Percentiles rank a stretch among this genome's conserved stretches.
Evolutionary conservation across 2,888 invertebrate genomes (phyloP).

Genomic region (Carcina quercana): DNA sequence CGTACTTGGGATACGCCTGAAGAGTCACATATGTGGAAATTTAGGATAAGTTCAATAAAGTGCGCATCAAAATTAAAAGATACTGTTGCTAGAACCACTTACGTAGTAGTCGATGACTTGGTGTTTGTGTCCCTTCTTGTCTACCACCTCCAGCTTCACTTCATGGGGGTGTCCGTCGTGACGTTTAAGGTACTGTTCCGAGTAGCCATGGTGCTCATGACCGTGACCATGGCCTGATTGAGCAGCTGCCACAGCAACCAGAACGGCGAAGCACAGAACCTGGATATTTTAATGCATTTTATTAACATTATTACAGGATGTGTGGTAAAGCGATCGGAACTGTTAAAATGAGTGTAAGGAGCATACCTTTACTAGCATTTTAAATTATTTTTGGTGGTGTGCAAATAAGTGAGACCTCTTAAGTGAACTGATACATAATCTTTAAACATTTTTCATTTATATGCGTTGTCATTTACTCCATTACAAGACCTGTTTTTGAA

Average conservation of each 20-base stretch:
- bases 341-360: background rate
- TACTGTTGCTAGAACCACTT: background rate
- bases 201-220: conserved; percentile 15
- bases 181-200: conserved; percentile 33
- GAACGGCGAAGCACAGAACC: conserved; percentile 10
- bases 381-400: no score
- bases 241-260: conserved; percentile 16
- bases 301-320: background rate
- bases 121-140: conserved; percentile 10
- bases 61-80: no score
- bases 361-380: no score
- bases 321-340: background rate
- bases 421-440: no score
- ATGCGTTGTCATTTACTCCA: no score
- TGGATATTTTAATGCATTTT: background rate
- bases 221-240: conserved; percentile 13
- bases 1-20: conserved; percentile 30
- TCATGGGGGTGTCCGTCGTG: conserved; percentile 25
- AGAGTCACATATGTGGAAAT: no score
- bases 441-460: no score
- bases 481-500: no score
- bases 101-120: conserved; percentile 4
- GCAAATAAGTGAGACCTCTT: no score
- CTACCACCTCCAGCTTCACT: no score
- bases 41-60: no score